These are phyloP conservation scores for Amblyjoppa fuscipennis DNA, from an alignment of 2,888 invertebrate species.

Conservation along the genomic window DNA sequence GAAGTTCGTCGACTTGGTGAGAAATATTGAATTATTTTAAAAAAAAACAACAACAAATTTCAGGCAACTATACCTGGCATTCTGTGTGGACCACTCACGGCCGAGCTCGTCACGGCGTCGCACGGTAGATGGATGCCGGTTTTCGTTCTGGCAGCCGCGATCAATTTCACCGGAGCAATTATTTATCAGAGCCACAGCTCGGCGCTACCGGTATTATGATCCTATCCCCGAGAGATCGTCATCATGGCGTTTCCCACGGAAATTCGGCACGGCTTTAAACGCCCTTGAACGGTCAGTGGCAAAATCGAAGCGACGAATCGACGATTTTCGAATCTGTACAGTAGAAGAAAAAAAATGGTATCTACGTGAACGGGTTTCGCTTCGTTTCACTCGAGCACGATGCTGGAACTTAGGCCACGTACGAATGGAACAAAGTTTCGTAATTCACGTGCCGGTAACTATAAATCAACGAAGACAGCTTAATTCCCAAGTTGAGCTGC, in stretches of 20 bases:
- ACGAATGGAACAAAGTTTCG: not conserved
- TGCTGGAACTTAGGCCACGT: not conserved
- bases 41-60: conserved; percentile 53
- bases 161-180: conserved; percentile 91
- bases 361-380: not conserved
- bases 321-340: not conserved
- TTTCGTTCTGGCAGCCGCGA: conserved; percentile 90
- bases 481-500: not conserved
- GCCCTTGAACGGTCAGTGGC: not conserved
- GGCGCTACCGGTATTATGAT: conserved; percentile 88
- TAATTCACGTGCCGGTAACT: not conserved
- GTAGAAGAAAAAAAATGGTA: not conserved
- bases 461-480: not conserved
- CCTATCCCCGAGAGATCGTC: conserved; percentile 36
- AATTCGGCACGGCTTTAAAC: conserved; percentile 20
- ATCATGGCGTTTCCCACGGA: conserved; percentile 38
- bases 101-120: conserved; percentile 90
- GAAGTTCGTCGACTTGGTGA: not conserved
- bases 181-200: conserved; percentile 91
- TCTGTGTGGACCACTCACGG: conserved; percentile 91
- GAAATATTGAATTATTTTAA: not conserved
- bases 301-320: conserved; percentile 25
- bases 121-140: conserved; percentile 92
- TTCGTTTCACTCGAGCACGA: not conserved
- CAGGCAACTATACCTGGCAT: conserved; percentile 92